phyloP scores from a whole-genome alignment of 1,140 invertebrate species.

The Sinonovacula constricta region DNA sequence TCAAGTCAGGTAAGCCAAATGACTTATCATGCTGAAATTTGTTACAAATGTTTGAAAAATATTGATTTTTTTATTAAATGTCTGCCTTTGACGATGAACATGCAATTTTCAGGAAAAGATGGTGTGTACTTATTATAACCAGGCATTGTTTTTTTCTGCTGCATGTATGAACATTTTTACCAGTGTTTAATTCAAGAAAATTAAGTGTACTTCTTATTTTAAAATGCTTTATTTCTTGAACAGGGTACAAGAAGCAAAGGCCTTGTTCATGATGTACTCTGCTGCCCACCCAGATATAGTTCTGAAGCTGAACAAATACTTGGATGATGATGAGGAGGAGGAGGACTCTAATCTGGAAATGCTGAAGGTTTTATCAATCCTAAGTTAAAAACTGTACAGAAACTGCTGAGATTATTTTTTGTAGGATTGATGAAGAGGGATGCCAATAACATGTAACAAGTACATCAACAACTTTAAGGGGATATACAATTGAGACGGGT shows the following conservation, averaged over 20 bases:
- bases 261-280: conserved; percentile 5
- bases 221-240: neutral
- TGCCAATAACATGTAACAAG: neutral
- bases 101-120: neutral
- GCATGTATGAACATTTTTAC: neutral
- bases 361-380: conserved; percentile 22
- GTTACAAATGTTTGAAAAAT: too few species aligned
- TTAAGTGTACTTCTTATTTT: neutral
- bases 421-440: too few species aligned
- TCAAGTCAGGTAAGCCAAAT: too few species aligned
- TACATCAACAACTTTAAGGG: neutral
- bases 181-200: neutral
- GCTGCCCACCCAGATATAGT: conserved; percentile 2
- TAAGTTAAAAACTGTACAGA: neutral
- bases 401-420: neutral
- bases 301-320: conserved; percentile 11
- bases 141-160: neutral
- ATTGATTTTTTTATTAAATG: neutral
- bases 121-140: neutral
- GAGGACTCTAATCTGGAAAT: conserved; percentile 4
- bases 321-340: conserved; percentile 43
- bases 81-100: neutral
- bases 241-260: conserved; percentile 16
- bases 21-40: too few species aligned
- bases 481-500: neutral